Base-by-base conservation (phyloP, 2,888 invertebrate species). In the Mystacides longicornis region DNA sequence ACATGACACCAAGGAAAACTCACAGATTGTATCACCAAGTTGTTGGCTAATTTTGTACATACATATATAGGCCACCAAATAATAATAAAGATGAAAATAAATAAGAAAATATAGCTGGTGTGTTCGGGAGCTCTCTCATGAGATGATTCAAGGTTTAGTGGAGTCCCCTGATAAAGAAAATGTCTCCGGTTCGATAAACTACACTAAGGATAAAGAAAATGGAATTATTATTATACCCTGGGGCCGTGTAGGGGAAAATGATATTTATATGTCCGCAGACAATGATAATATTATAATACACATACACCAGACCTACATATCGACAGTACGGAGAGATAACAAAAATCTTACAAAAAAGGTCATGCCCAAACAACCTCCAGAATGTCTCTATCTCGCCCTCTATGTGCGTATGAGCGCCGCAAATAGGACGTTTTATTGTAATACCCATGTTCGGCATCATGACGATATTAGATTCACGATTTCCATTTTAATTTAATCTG, bases 141-240 rank as follows among this genome's bases (percentile, higher is more conserved):
- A 37, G 37, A 37, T 37, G 37, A 37, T 37, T 37, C 37, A 37
- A 16, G 37, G 37, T 37, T 37, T 37, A 37, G 37, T 37, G 37
- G 37, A 37, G 14, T 37, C 37, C 37, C 37, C 3, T 37, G 37
- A 37, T 37, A 37, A 37, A 37, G 37, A 14, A n/a, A 37, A 37
- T 37, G 37, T 37, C 37, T 37, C 37, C 37, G 37, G 37, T 37
- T 37, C 37, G 37, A 37, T 37, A 37, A 37, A 37, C 37, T 16
- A 37, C 37, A 37, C 37, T 37, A 37, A 37, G 37, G 37, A 37
- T 37, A 37, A n/a, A 37, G 37, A 37, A 37, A 37, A 37, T 37
- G 37, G 37, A 37, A 37, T 37, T 37, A 37, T 37, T 37, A 37
- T 37, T 37, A 37, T 14, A 14, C 37, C 37, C 37, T 16, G 14